Evolutionary conservation across 2,797 vertebrate genomes (phyloP).

Genomic region (Sus cebifrons): DNA sequence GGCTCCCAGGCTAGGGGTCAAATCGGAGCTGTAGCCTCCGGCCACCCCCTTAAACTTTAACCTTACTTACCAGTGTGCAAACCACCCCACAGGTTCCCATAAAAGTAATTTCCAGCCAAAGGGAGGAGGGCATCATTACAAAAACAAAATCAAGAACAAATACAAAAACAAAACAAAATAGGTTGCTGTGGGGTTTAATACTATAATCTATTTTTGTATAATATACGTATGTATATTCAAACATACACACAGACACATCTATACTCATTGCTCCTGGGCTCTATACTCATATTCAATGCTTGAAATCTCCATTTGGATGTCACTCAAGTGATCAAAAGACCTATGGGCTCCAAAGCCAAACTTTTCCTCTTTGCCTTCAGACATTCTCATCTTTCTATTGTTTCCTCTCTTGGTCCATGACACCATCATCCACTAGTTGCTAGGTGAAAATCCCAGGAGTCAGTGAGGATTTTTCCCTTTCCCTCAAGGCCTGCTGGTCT

Average conservation of each 20-base stretch:
- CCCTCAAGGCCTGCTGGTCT: background rate
- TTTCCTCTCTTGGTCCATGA: background rate
- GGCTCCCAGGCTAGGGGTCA: too few species aligned
- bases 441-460: background rate
- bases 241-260: background rate
- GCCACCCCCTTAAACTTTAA: background rate
- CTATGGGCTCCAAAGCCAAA: background rate
- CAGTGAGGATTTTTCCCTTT: background rate
- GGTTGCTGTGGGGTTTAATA: background rate
- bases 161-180: background rate
- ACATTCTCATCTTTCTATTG: background rate
- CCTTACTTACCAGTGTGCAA: background rate
- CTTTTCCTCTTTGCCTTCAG: background rate
- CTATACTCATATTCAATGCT: background rate
- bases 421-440: background rate
- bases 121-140: background rate
- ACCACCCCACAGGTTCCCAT: background rate
- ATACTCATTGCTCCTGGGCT: background rate
- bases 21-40: too few species aligned
- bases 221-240: background rate
- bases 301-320: background rate
- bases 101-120: background rate
- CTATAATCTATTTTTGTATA: conserved; percentile 5
- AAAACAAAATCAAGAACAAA: background rate
- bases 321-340: background rate